These are phyloP conservation scores for Azemiops feae DNA, from an alignment of 2,113 vertebrate genomes.

Conservation along the genomic window DNA sequence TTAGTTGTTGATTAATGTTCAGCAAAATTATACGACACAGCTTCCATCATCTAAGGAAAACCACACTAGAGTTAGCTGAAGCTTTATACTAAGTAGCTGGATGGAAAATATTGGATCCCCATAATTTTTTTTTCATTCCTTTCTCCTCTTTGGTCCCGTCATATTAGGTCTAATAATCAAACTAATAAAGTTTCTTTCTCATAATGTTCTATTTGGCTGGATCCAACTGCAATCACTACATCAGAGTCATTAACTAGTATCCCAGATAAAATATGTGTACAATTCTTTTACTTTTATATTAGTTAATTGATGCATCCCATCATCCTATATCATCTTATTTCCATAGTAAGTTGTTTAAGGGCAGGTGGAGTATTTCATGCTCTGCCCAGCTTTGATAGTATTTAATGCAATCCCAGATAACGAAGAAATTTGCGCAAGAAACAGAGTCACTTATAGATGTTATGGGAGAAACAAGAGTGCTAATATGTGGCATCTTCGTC, in stretches of 20 bases:
- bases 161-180: slow-evolving; percentile 64
- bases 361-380: slow-evolving; percentile 44
- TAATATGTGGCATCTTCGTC: slow-evolving; percentile 62
- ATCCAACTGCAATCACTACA: slow-evolving; percentile 56
- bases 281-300: slow-evolving; percentile 61
- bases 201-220: slow-evolving; percentile 50
- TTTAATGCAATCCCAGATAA: slow-evolving; percentile 68
- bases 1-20: not conserved
- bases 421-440: slow-evolving; percentile 73
- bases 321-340: slow-evolving; percentile 63
- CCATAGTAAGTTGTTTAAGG: slow-evolving; percentile 66
- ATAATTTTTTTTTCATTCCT: slow-evolving; percentile 17
- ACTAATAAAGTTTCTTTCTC: slow-evolving; percentile 62
- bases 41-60: not conserved
- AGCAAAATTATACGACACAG: slow-evolving; percentile 24
- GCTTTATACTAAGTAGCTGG: slow-evolving; percentile 29
- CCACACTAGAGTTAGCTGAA: slow-evolving; percentile 17
- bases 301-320: slow-evolving; percentile 59
- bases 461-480: slow-evolving; percentile 63
- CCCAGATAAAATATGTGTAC: slow-evolving; percentile 67
- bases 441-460: slow-evolving; percentile 61
- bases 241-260: slow-evolving; percentile 63
- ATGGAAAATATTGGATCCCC: slow-evolving; percentile 18
- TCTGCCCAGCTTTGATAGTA: slow-evolving; percentile 59
- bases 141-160: slow-evolving; percentile 27